Percentiles rank a stretch among this genome's conserved stretches.
Evolutionary conservation across 1,140 invertebrate species (phyloP).

Genomic region (Trialeurodes vaporariorum): DNA sequence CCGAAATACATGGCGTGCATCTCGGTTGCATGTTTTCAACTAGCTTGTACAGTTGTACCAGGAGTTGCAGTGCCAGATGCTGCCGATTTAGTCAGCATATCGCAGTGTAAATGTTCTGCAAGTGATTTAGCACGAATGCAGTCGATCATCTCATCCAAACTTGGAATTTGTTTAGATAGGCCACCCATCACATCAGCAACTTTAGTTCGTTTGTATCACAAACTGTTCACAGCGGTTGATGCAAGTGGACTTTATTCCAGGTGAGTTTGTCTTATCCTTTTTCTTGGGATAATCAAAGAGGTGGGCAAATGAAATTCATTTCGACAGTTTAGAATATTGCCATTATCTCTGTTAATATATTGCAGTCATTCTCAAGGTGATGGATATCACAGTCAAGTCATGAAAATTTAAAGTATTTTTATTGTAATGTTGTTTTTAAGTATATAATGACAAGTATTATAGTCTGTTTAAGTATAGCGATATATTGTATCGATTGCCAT

Average conservation of each 20-base stretch:
- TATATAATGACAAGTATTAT: too few species aligned
- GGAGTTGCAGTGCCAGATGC: constrained; percentile 33
- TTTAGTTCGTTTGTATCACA: constrained; percentile 50
- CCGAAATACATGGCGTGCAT: constrained; percentile 59
- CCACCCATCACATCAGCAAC: constrained; percentile 48
- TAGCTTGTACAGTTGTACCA: constrained; percentile 40
- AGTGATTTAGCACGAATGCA: constrained; percentile 63
- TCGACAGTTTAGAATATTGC: too few species aligned
- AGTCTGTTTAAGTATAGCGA: too few species aligned
- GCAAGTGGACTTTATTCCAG: constrained; percentile 17
- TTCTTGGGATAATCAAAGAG: too few species aligned
- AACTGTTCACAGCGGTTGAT: constrained; percentile 37
- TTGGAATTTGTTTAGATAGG: constrained; percentile 44
- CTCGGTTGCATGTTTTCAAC: constrained; percentile 53
- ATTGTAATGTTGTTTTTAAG: too few species aligned
- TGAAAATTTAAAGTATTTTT: too few species aligned
- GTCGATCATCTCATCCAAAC: constrained; percentile 52
- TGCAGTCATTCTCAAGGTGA: too few species aligned
- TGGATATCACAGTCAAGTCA: too few species aligned
- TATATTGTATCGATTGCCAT: too few species aligned
- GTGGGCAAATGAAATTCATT: too few species aligned
- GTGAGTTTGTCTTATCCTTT: too few species aligned
- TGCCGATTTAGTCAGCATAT: constrained; percentile 43
- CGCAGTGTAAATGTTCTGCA: constrained; percentile 58
- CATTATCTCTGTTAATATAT: too few species aligned